These are phyloP conservation scores for Tragelaphus strepsiceros DNA, from an alignment of 2,113 vertebrate genomes.

Conservation along the genomic window DNA sequence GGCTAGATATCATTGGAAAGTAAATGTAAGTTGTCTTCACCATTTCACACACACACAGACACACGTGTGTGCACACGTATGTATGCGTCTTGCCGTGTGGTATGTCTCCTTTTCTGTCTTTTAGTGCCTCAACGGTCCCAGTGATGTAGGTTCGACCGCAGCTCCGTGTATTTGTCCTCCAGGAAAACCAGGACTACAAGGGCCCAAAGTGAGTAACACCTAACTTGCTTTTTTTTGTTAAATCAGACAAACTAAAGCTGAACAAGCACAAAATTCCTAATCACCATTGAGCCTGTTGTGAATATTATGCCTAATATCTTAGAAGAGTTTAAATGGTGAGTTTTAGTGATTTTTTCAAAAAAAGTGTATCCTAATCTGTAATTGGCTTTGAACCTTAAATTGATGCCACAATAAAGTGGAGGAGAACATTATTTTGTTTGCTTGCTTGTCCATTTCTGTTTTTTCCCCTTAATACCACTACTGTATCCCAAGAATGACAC, in stretches of 20 bases:
- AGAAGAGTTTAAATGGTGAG: background rate
- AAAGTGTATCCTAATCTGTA: background rate
- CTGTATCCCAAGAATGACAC: background rate
- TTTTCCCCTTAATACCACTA: background rate
- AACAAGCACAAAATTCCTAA: background rate
- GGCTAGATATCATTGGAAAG: background rate
- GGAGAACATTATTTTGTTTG: background rate
- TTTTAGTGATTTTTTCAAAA: background rate
- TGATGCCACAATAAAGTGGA: background rate
- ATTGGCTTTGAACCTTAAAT: background rate
- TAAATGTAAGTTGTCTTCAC: background rate
- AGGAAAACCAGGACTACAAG: conserved; percentile 88
- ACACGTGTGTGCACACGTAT: rapidly evolving
- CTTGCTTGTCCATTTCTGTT: background rate
- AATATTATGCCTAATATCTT: background rate
- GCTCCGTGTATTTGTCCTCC: conserved; percentile 91
- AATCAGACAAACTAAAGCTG: background rate
- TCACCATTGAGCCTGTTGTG: background rate
- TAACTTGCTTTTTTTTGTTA: background rate
- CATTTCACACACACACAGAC: background rate
- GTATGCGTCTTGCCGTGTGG: background rate
- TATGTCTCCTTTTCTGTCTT: conserved; percentile 63
- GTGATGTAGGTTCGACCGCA: conserved; percentile 86
- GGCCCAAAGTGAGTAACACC: conserved; percentile 83
- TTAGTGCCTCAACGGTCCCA: conserved; percentile 90